Evolutionary conservation across 2,113 vertebrate genomes (phyloP).

Genomic region (Pelmatolapia mariae): DNA sequence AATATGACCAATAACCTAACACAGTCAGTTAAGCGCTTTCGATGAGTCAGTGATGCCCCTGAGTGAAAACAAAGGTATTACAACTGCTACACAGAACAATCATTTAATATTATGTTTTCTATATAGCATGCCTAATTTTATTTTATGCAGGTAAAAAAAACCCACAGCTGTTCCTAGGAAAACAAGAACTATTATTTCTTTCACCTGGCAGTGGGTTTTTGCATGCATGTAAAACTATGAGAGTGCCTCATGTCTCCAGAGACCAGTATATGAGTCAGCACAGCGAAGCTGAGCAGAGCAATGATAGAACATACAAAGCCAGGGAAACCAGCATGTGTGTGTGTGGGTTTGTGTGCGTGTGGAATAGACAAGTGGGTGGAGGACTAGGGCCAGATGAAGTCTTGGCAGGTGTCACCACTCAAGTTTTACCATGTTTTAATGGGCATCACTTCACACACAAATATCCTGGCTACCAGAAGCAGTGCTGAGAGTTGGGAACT

Average conservation of each 20-base stretch:
- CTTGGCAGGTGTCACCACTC: constrained; percentile 66
- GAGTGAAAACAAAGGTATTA: constrained; percentile 49
- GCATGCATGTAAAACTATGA: constrained; percentile 49
- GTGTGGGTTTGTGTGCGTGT: background rate
- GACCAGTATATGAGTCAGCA: constrained; percentile 61
- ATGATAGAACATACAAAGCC: constrained; percentile 28
- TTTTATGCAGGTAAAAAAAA: constrained; percentile 31
- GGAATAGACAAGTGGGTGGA: constrained; percentile 40
- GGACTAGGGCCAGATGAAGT: constrained; percentile 52
- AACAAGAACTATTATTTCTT: constrained; percentile 39
- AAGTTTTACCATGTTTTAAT: constrained; percentile 63
- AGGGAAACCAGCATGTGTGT: background rate
- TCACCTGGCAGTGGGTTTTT: constrained; percentile 44
- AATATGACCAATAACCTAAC: constrained; percentile 23
- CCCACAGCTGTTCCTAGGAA: constrained; percentile 35
- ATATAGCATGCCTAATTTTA: constrained; percentile 36
- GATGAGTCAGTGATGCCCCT: constrained; percentile 47
- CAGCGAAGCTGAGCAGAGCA: constrained; percentile 41
- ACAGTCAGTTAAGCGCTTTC: background rate
- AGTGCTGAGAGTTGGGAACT: constrained; percentile 54
- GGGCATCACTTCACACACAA: constrained; percentile 65
- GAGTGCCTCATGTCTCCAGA: constrained; percentile 41
- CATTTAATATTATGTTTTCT: constrained; percentile 25
- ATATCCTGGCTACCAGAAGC: constrained; percentile 59
- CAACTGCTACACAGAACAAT: constrained; percentile 13